These are phyloP conservation scores for Tragelaphus imberbis DNA, from an alignment of 2,113 vertebrate species.

Conservation along the genomic window DNA sequence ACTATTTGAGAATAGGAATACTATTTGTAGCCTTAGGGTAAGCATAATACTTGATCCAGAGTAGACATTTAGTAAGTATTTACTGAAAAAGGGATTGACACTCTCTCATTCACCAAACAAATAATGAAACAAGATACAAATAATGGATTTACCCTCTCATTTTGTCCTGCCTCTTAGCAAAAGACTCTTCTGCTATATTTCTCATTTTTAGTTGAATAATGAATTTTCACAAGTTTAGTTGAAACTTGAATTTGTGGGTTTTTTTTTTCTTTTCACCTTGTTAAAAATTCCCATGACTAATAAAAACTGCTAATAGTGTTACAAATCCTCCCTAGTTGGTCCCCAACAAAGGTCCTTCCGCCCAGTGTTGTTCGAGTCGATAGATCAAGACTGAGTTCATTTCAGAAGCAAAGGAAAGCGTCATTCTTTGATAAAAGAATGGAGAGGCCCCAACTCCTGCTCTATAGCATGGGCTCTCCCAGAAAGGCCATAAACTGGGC, in stretches of 20 bases:
- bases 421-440: not conserved
- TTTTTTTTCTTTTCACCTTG: not conserved
- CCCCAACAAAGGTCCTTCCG: not conserved
- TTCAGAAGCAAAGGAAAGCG: not conserved
- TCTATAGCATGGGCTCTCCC: not conserved
- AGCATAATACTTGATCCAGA: conserved; percentile 3
- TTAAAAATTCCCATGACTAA: not conserved
- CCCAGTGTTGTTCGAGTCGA: not conserved
- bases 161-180: not conserved
- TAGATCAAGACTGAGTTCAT: not conserved
- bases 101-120: not conserved
- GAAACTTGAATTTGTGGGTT: not conserved
- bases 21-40: not conserved
- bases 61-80: conserved; percentile 38
- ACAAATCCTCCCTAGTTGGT: not conserved
- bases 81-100: not conserved
- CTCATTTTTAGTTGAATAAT: not conserved
- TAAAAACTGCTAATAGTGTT: not conserved
- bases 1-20: not conserved
- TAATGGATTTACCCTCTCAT: not conserved
- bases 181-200: not conserved
- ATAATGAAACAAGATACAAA: not conserved
- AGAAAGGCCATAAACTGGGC: not conserved
- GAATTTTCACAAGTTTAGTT: not conserved
- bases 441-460: not conserved